Base-by-base conservation (phyloP, 2,113 vertebrate species). In the Oplegnathus fasciatus region DNA sequence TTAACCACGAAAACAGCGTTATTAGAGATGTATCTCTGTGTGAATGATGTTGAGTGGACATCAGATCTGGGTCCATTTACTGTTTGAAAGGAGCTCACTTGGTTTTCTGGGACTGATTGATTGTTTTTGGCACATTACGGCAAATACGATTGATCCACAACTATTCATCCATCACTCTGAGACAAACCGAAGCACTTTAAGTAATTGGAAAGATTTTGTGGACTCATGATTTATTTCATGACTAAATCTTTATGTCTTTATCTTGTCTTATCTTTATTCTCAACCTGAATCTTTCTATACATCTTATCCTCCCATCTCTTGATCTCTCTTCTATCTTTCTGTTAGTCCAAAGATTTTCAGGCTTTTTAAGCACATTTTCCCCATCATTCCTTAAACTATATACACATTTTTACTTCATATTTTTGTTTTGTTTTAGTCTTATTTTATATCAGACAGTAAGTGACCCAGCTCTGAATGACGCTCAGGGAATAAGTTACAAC, bases 121-220 rank as follows among this genome's bases (percentile, higher is more conserved):
- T 74, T 60, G 9, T 24, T n/a, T 73, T 72, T 86, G 22, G 2
- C 76, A 13, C 18, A 9, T 34, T 2, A 72, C 24, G 30, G 5
- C 17, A 26, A 55, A 71, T n/a, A 8, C 70, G 34, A 65, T 37
- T n/a, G 48, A 83, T 69, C 48, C 22, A 54, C 46, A 58, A 28
- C n/a, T 1, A 6, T 7, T n/a, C 0, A 5, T n/a, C 14, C 14
- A 10, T 58, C 70, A 3, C 15, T 30, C 7, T 0, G 1, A 5
- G 26, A 22, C 22, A 9, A 58, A 61, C 40, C 5, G 14, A 13
- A 66, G 9, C 69, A 24, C 54, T 64, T 62, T 58, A 14, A 48
- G 46, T 48, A 18, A 48, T 48, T 66, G 9, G 50, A 57, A 5
- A 5, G 20, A 48, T 37, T 44, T 8, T 30, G 6, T 32, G n/a